Percentiles rank a stretch among this genome's conserved stretches.
Evolutionary conservation across 2,797 vertebrate species (phyloP).

Genomic region (Limnodromus scolopaceus): DNA sequence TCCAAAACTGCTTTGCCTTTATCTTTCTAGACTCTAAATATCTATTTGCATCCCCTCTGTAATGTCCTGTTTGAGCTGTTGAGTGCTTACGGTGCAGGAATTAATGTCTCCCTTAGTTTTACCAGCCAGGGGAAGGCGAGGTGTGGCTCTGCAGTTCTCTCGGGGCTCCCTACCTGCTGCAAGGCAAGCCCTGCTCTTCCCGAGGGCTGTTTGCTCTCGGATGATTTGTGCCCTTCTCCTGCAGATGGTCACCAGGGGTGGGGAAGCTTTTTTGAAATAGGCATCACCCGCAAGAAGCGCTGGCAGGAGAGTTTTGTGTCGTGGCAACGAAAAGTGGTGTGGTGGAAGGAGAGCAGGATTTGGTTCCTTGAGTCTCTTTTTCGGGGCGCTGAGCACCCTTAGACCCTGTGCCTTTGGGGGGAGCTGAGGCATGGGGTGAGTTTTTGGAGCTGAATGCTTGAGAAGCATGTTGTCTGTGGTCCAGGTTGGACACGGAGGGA

Average conservation of each 20-base stretch:
- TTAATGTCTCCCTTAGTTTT: not conserved
- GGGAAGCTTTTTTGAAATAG: fast-evolving
- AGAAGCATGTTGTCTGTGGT: fast-evolving
- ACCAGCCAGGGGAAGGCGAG: fast-evolving
- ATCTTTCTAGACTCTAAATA: not conserved
- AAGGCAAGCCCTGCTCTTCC: not conserved
- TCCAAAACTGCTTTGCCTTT: not conserved
- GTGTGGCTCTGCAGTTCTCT: not conserved
- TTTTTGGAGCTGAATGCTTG: fast-evolving
- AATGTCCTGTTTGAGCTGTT: not conserved
- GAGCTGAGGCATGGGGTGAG: too few species aligned
- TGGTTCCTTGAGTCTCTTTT: fast-evolving
- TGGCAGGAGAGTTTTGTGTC: not conserved
- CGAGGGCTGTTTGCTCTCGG: fast-evolving
- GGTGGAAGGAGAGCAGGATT: not conserved
- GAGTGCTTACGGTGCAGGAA: not conserved
- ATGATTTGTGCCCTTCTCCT: fast-evolving
- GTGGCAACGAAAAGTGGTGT: fast-evolving
- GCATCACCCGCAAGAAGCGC: fast-evolving
- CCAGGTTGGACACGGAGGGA: fast-evolving
- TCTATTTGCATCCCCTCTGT: not conserved
- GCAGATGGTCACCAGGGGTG: fast-evolving
- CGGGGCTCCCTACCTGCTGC: fast-evolving
- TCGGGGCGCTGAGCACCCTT: not conserved
- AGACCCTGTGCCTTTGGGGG: not conserved